Percentiles rank a stretch among this genome's conserved stretches.
Evolutionary conservation across 2,797 vertebrate genomes (phyloP).

Genomic region (Lerista edwardsae): DNA sequence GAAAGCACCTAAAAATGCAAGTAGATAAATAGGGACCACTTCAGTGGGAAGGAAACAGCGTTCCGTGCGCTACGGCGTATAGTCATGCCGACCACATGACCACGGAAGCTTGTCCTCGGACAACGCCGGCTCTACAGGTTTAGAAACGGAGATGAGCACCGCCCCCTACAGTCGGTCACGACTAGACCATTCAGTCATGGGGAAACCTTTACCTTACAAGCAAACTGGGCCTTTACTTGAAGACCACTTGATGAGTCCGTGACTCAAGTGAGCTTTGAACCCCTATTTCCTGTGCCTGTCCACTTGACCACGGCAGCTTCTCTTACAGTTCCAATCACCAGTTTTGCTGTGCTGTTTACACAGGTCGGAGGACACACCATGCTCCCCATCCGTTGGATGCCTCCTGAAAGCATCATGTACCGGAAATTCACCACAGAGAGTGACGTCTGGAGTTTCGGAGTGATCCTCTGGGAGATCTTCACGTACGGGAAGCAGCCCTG

Average conservation of each 20-base stretch:
- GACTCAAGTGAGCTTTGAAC: neutral
- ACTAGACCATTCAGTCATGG: no score
- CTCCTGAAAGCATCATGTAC: conserved; percentile 99
- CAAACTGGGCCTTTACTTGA: neutral
- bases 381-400: conserved; percentile 99
- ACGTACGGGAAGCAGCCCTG: conserved; percentile 98
- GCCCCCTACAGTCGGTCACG: no score
- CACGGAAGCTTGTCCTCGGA: no score
- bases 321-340: neutral
- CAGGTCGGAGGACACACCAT: conserved; percentile 99
- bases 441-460: conserved; percentile 98
- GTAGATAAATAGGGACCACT: no score
- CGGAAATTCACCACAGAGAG: conserved; percentile 98
- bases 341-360: conserved; percentile 38
- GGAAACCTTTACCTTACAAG: no score
- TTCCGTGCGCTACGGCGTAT: no score
- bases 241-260: neutral
- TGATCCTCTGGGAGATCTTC: conserved; percentile 99
- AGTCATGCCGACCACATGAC: no score
- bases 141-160: no score
- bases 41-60: no score
- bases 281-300: neutral
- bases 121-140: no score
- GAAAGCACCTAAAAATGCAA: no score
- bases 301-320: neutral